These are phyloP conservation scores for Nasalis larvatus DNA, from an alignment of 2,113 vertebrate species.

Conservation along the genomic window DNA sequence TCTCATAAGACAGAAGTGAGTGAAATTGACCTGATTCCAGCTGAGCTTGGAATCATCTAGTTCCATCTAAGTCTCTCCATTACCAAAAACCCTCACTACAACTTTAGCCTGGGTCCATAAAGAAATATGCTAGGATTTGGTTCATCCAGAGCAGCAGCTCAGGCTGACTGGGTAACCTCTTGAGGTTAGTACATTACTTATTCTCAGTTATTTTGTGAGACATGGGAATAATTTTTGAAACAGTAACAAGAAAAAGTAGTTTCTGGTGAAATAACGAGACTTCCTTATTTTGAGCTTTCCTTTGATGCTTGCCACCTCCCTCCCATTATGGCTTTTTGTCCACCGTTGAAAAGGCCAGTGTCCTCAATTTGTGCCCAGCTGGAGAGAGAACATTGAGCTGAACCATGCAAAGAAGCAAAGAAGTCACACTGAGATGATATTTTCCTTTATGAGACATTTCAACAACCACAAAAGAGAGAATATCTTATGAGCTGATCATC, in stretches of 20 bases:
- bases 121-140: conserved; percentile 2
- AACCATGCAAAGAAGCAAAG: conserved; percentile 73
- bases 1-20: neutral
- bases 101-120: neutral
- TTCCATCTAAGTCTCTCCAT: neutral
- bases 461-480: conserved; percentile 72
- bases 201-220: conserved; percentile 43
- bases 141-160: conserved; percentile 5
- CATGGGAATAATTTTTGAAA: conserved; percentile 66
- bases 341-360: conserved; percentile 64
- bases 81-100: neutral
- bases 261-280: conserved; percentile 73
- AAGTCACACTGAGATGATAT: conserved; percentile 78
- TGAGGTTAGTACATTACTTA: conserved; percentile 43
- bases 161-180: conserved; percentile 9
- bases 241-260: conserved; percentile 60
- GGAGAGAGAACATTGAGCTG: conserved; percentile 66
- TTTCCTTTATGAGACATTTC: conserved; percentile 72
- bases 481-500: conserved; percentile 73
- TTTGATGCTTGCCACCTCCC: conserved; percentile 63
- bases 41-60: neutral
- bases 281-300: conserved; percentile 63
- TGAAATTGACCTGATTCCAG: neutral
- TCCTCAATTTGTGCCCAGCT: conserved; percentile 61
- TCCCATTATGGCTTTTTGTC: conserved; percentile 52